Percentiles rank a stretch among this genome's conserved stretches.
phyloP scores from a whole-genome alignment of 2,113 vertebrate species.

The Pantherophis guttatus region DNA sequence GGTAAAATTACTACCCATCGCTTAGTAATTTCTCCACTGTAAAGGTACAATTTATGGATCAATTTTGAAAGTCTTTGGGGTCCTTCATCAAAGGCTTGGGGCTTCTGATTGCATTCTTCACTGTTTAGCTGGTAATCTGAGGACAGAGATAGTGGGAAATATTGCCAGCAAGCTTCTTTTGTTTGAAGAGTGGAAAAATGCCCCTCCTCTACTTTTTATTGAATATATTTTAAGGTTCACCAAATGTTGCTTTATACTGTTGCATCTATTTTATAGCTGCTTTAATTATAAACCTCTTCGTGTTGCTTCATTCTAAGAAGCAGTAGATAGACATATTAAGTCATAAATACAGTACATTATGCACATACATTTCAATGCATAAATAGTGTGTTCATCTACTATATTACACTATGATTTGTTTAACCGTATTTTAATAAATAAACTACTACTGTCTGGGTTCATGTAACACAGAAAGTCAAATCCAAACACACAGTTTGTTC shows the following conservation, averaged over 20 bases:
- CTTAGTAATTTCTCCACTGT: not conserved
- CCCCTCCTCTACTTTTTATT: not conserved
- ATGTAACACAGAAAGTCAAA: not conserved
- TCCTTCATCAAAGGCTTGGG: not conserved
- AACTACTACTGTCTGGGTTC: not conserved
- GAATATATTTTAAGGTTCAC: not conserved
- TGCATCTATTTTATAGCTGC: not conserved
- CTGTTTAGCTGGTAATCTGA: not conserved
- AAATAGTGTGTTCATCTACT: not conserved
- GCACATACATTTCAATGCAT: not conserved
- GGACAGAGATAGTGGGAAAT: not conserved
- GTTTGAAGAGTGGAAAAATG: not conserved
- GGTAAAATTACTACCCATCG: not conserved
- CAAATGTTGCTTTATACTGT: not conserved
- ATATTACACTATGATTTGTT: not conserved
- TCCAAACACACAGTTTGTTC: not conserved
- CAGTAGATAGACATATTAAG: not conserved
- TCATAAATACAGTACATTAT: not conserved
- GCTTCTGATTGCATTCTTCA: not conserved
- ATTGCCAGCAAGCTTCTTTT: not conserved
- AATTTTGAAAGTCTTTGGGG: not conserved
- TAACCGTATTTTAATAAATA: not conserved
- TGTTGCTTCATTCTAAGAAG: not conserved
- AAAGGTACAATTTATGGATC: not conserved
- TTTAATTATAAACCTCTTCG: not conserved